Evolutionary conservation across 2,888 invertebrate genomes (phyloP).

Genomic region (Ophonus ardosiacus): DNA sequence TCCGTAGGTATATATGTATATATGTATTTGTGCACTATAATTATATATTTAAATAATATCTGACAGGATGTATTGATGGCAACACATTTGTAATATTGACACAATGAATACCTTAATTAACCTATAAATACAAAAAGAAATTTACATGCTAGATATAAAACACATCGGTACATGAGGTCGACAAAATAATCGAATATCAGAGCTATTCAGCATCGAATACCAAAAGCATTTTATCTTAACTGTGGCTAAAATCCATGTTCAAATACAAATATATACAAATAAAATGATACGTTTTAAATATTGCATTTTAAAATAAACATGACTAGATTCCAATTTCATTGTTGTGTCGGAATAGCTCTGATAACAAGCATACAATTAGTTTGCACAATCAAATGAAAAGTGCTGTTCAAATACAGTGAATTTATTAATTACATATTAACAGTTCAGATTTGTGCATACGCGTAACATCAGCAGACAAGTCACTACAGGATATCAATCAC

Average conservation of each 20-base stretch:
- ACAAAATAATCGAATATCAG: slow-evolving; percentile 48
- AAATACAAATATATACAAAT: slow-evolving; percentile 70
- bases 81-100: slow-evolving; percentile 57
- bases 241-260: slow-evolving; percentile 68
- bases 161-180: slow-evolving; percentile 54
- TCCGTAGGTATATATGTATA: slow-evolving; percentile 59
- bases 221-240: slow-evolving; percentile 40
- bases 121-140: slow-evolving; percentile 58
- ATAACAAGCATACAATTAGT: slow-evolving; percentile 35
- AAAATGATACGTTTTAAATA: slow-evolving; percentile 66
- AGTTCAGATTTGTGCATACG: slow-evolving; percentile 63
- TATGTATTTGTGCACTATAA: slow-evolving; percentile 62
- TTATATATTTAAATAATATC: slow-evolving; percentile 53
- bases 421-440: slow-evolving; percentile 64
- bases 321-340: slow-evolving; percentile 49
- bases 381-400: slow-evolving; percentile 45
- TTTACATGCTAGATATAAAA: slow-evolving; percentile 58
- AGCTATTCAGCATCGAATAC: slow-evolving; percentile 48
- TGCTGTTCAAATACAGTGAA: slow-evolving; percentile 59
- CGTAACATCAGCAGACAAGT: slow-evolving; percentile 58
- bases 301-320: slow-evolving; percentile 67
- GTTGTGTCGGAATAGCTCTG: slow-evolving; percentile 46
- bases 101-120: slow-evolving; percentile 53
- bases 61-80: slow-evolving; percentile 54
- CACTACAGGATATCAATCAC: slow-evolving; percentile 55